phyloP scores from a whole-genome alignment of 1,140 invertebrate genomes.

The Stegodyphus mimosarum region DNA sequence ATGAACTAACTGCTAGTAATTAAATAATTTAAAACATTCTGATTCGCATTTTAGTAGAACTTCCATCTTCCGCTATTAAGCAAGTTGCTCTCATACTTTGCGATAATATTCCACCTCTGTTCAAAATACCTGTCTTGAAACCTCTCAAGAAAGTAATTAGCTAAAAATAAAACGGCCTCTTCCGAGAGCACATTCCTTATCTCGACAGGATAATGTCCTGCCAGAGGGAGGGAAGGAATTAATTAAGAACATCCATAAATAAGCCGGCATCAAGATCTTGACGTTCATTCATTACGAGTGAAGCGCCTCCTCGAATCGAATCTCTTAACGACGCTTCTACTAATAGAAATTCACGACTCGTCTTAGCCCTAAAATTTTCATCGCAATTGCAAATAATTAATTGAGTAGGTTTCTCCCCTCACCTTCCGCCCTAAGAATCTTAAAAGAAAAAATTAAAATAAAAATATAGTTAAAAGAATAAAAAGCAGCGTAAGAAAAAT shows the following conservation, averaged over 20 bases:
- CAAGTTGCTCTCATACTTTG: no score
- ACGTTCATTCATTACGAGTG: constrained; percentile 12
- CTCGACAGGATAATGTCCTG: no score
- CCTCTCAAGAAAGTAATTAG: no score
- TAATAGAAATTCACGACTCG: constrained; percentile 59
- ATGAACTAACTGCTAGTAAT: no score
- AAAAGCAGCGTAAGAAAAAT: constrained; percentile 5
- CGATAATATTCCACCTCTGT: no score
- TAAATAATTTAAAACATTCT: no score
- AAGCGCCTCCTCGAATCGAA: neutral
- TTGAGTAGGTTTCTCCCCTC: constrained; percentile 30
- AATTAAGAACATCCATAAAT: neutral
- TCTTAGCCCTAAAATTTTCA: constrained; percentile 46
- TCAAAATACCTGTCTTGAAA: no score
- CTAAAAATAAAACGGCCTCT: no score
- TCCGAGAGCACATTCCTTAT: no score
- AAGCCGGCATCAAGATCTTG: neutral
- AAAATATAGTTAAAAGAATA: neutral
- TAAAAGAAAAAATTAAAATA: constrained; percentile 38
- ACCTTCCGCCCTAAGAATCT: neutral
- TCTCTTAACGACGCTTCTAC: constrained; percentile 10
- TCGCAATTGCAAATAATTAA: constrained; percentile 54
- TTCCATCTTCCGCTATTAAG: no score
- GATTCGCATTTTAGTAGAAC: no score
- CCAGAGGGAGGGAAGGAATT: neutral